Evolutionary conservation across 1,140 invertebrate species (phyloP), one percentile per base, ranked within the genome.

Genomic region (Trichonephila clavipes): DNA sequence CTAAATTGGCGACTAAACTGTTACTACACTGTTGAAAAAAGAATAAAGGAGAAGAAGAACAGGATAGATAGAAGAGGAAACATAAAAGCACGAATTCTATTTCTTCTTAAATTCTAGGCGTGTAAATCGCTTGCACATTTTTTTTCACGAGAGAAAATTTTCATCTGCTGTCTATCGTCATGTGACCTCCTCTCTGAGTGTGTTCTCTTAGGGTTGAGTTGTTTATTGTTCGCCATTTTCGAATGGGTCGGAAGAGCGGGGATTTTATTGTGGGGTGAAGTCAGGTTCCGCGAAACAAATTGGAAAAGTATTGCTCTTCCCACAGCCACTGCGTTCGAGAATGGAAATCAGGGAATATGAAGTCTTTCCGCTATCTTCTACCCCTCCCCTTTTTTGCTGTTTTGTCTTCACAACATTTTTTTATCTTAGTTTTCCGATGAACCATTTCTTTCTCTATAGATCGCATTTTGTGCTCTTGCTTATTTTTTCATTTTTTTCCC

Each of bases 71-170:
- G 28, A 72, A 72, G 28, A 72, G 0, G 28, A 34, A 40, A 1
- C 72, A 77, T 40, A 77, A 77, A 77, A 77, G 28, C 34, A 28
- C 34, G 34, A 77, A 77, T 77, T 77, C 72, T 77, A 77, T 77
- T 77, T 77, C 72, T 14, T 34, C 34, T 77, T 77, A 34, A 77
- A 77, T 77, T 40, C 28, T 4, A 77, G 16, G 72, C 34, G 72
- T 40, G 72, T 40, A 77, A 77, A 77, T 77, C 72, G 72, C 18
- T 77, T 77, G 72, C 72, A 40, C 28, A n/a, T 34, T 69, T 69
- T 69, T 24, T 24, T 77, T 40, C 28, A 34, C 34, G 34, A 12
- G 72, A 77, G 72, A 77, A 16, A 77, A 77, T 34, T 40, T 77
- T 77, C 72, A 77, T 77, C 28, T 77, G 18, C 72, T 77, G 28